Evolutionary conservation across 2,797 vertebrate species (phyloP).

Genomic region (Simalia tracyae): DNA sequence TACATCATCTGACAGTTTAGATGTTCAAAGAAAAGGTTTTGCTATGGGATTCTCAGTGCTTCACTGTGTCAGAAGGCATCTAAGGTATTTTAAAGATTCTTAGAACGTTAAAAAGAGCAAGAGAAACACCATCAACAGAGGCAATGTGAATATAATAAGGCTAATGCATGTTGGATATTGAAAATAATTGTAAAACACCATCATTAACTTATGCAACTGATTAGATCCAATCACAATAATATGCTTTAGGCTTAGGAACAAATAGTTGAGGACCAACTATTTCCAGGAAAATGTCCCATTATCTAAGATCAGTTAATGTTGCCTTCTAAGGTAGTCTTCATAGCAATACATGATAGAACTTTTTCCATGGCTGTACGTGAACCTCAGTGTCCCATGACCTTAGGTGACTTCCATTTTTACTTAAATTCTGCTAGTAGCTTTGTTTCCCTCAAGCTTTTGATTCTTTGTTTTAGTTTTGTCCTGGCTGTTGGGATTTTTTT

Average conservation of each 20-base stretch:
- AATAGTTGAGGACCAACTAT: neutral
- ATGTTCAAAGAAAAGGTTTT: slow-evolving; percentile 3
- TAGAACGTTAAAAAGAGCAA: neutral
- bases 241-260: neutral
- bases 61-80: neutral
- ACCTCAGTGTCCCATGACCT: neutral
- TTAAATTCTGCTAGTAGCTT: neutral
- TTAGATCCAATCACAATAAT: neutral
- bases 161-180: neutral
- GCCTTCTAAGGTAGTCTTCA: neutral
- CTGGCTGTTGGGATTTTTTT: neutral
- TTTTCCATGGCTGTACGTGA: neutral
- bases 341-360: neutral
- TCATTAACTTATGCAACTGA: neutral
- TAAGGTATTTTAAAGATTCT: slow-evolving; percentile 1
- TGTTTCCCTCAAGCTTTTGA: neutral
- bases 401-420: neutral
- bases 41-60: neutral
- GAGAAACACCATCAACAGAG: rapidly evolving
- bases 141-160: rapidly evolving
- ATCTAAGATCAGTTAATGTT: neutral
- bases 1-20: neutral
- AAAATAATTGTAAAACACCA: neutral
- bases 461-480: neutral
- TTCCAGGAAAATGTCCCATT: neutral